Conservation (phyloP, 2,888 invertebrate genomes). For the Stenurella melanura region DNA sequence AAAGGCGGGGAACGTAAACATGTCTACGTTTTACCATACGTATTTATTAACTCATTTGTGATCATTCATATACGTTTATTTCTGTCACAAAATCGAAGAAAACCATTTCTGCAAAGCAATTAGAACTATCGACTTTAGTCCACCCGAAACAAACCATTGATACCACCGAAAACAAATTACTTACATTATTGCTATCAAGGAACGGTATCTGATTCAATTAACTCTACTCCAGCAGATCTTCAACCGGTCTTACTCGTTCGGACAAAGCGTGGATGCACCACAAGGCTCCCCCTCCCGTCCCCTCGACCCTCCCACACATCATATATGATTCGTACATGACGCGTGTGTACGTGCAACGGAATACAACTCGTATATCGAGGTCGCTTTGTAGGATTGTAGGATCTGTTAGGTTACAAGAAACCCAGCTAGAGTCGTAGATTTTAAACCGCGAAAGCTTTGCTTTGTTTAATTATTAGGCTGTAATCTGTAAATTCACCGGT, state of each 20-base stretch:
- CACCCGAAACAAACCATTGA: constrained; percentile 9
- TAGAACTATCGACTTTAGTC: background rate
- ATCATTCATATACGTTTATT: background rate
- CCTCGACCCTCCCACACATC: constrained; percentile 31
- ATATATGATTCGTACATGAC: constrained; percentile 17
- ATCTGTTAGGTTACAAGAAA: constrained; percentile 3
- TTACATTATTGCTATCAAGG: constrained; percentile 22
- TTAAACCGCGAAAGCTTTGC: background rate
- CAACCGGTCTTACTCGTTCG: constrained; percentile 42
- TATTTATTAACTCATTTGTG: background rate
- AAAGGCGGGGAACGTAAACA: background rate
- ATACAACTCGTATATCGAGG: constrained; percentile 24
- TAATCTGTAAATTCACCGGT: too few species aligned
- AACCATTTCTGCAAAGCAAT: background rate
- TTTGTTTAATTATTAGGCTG: too few species aligned
- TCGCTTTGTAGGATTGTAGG: constrained; percentile 12
- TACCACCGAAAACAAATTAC: constrained; percentile 33
- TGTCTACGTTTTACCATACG: background rate
- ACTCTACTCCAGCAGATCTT: constrained; percentile 18
- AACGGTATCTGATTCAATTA: constrained; percentile 40
- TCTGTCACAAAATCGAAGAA: background rate
- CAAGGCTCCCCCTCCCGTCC: constrained; percentile 12
- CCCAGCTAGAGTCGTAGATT: background rate
- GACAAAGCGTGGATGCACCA: constrained; percentile 32
- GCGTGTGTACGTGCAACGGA: constrained; percentile 26